Evolutionary conservation across 2,113 vertebrate species (phyloP).

Genomic region (Dissostichus mawsoni): DNA sequence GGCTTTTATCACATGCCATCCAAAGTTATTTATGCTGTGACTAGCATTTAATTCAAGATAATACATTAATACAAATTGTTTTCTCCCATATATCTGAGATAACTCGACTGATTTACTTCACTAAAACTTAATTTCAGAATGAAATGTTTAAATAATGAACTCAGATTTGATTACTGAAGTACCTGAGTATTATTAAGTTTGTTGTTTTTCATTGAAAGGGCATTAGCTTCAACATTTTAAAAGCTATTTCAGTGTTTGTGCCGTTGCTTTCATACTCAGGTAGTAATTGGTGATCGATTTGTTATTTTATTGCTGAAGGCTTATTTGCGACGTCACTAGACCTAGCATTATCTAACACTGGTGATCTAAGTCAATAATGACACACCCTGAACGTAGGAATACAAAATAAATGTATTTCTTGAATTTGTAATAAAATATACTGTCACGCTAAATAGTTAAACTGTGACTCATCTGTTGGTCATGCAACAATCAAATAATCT

Average conservation of each 20-base stretch:
- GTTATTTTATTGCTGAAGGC: constrained; percentile 28
- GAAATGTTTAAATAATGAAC: neutral
- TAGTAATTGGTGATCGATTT: constrained; percentile 36
- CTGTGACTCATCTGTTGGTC: constrained; percentile 4
- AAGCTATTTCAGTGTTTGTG: constrained; percentile 2
- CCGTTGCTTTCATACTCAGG: neutral
- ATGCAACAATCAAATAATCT: neutral
- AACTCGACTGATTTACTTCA: neutral
- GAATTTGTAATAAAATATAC: constrained; percentile 13
- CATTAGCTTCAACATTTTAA: neutral
- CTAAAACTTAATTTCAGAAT: neutral
- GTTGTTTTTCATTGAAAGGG: neutral
- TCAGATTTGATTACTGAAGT: too few relatives aligned
- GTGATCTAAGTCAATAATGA: neutral
- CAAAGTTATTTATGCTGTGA: neutral
- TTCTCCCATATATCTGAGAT: neutral
- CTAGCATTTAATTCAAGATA: neutral
- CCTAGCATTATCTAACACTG: constrained; percentile 10
- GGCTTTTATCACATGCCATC: neutral
- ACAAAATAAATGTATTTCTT: neutral
- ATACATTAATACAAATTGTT: neutral
- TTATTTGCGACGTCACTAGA: constrained; percentile 23
- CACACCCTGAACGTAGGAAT: neutral
- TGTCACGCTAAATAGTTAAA: neutral
- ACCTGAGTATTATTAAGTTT: neutral